These are phyloP conservation scores for Sylvicola cinctus DNA, from an alignment of 2,888 invertebrate species.

Conservation along the genomic window DNA sequence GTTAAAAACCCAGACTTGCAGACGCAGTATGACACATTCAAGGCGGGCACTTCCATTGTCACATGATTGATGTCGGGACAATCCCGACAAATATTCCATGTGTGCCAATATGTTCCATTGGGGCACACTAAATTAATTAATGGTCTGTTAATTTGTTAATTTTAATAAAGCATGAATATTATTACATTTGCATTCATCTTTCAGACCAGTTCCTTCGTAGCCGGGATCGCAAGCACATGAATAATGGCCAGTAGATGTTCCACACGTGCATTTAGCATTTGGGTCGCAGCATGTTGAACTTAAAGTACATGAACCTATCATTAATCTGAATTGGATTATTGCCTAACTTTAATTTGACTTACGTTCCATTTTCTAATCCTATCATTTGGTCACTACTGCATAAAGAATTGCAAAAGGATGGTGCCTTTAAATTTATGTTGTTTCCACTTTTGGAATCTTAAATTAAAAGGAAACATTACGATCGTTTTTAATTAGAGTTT, in stretches of 20 bases:
- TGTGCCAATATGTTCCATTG: conserved; percentile 40
- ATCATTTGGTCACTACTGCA: conserved; percentile 23
- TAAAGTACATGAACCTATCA: no score
- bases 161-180: conserved; percentile 6
- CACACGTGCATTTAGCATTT: conserved; percentile 40
- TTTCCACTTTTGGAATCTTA: conserved; percentile 39
- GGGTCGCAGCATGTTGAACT: conserved; percentile 33
- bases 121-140: conserved; percentile 33
- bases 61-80: conserved; percentile 44
- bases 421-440: conserved; percentile 29
- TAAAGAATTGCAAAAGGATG: conserved; percentile 29
- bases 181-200: conserved; percentile 36
- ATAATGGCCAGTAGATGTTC: conserved; percentile 44
- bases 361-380: neutral
- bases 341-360: no score
- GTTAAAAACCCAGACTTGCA: conserved; percentile 39
- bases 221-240: conserved; percentile 43
- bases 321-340: no score
- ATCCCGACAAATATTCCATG: conserved; percentile 25
- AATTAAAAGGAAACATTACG: no score
- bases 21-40: conserved; percentile 31
- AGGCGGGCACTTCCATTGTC: conserved; percentile 31
- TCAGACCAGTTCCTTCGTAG: conserved; percentile 40
- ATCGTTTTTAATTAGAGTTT: no score
- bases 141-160: no score